phyloP scores from a whole-genome alignment of 2,888 invertebrate species.

The Cataglyphis albicans region DNA sequence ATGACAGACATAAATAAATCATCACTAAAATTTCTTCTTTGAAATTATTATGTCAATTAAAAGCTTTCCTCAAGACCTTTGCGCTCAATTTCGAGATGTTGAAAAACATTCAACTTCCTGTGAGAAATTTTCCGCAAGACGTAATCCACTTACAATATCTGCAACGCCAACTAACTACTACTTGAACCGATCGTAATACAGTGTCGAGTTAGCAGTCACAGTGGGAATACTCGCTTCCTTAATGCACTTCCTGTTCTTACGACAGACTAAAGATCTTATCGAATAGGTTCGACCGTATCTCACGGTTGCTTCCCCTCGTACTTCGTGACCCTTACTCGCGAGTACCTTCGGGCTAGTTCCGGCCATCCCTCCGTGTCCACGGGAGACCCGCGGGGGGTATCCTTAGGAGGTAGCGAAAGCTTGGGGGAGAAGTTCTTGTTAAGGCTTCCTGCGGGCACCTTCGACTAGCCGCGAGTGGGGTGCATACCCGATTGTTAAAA shows the following conservation, averaged over 20 bases:
- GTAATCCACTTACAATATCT: slow-evolving; percentile 52
- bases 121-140: slow-evolving; percentile 34
- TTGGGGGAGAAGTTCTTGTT: slow-evolving; percentile 52
- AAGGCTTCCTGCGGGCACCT: slow-evolving; percentile 55
- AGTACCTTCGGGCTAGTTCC: slow-evolving; percentile 65
- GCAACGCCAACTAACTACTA: slow-evolving; percentile 14
- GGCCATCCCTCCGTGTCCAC: slow-evolving; percentile 62
- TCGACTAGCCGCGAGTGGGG: slow-evolving; percentile 33
- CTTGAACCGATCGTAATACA: slow-evolving; percentile 49
- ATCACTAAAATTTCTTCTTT: neutral
- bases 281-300: slow-evolving; percentile 67
- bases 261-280: slow-evolving; percentile 71
- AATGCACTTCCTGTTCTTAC: slow-evolving; percentile 67
- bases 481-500: slow-evolving; percentile 56
- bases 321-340: slow-evolving; percentile 59
- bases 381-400: slow-evolving; percentile 55
- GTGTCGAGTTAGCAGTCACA: slow-evolving; percentile 62
- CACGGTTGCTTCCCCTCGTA: slow-evolving; percentile 70
- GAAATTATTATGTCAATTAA: neutral
- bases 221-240: slow-evolving; percentile 64
- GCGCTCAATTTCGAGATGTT: slow-evolving; percentile 11
- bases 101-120: slow-evolving; percentile 32
- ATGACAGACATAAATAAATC: neutral
- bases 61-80: neutral
- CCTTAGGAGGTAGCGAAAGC: slow-evolving; percentile 52